Conservation (phyloP, 23 tunicate genomes). For the Trididemnum clinides region DNA sequence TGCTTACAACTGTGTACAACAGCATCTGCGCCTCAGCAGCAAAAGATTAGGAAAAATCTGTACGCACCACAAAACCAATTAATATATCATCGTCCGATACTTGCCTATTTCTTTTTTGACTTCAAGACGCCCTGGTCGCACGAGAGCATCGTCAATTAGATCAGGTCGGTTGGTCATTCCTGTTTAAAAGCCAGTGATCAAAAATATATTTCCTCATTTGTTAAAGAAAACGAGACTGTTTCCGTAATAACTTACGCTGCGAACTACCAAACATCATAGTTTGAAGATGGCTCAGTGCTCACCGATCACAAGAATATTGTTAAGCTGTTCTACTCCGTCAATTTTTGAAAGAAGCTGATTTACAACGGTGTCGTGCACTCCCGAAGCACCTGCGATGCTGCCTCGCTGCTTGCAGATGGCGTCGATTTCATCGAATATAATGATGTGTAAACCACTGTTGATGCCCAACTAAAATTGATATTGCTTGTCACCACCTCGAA, state of each 20-base stretch:
- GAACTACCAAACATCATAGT: no score
- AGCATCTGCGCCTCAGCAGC: no score
- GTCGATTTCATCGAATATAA: slow-evolving; percentile 97
- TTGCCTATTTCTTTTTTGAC: slow-evolving; percentile 94
- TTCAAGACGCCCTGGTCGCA: slow-evolving; percentile 95
- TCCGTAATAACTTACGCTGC: no score
- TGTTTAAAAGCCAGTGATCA: no score
- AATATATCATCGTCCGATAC: background rate
- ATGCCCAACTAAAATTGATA: slow-evolving; percentile 65
- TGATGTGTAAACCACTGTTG: slow-evolving; percentile 95
- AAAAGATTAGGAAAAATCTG: no score
- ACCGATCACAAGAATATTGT: slow-evolving; percentile 96
- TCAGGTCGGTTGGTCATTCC: slow-evolving; percentile 99
- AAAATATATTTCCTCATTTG: no score
- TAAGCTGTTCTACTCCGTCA: slow-evolving; percentile 95
- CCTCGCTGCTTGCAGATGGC: slow-evolving; percentile 99
- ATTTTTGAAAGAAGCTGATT: slow-evolving; percentile 97
- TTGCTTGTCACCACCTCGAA: no score
- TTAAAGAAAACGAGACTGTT: no score
- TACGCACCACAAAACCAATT: background rate
- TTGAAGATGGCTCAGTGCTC: background rate
- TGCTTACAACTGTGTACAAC: no score
- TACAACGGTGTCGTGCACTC: slow-evolving; percentile 99
- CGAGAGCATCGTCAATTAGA: slow-evolving; percentile 92
- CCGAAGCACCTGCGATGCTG: slow-evolving; percentile 77